Evolutionary conservation across 2,888 invertebrate genomes (phyloP).

Genomic region (Oscheius sp.): DNA sequence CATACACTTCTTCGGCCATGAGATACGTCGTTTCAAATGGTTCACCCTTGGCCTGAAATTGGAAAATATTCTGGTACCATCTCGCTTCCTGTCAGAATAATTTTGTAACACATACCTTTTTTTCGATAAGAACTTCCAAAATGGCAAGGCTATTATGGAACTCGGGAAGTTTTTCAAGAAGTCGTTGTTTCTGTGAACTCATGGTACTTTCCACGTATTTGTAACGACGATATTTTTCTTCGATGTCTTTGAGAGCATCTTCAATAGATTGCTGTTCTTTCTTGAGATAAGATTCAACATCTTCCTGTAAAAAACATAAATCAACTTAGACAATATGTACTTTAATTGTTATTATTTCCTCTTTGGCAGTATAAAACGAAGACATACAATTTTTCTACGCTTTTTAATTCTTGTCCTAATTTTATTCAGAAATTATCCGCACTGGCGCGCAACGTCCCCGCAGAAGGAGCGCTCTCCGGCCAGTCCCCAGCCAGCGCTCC

Average conservation of each 20-base stretch:
- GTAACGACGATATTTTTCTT: conserved; percentile 59
- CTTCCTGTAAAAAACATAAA: conserved; percentile 56
- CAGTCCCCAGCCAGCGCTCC: conserved; percentile 30
- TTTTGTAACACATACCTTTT: conserved; percentile 33
- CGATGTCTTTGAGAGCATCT: conserved; percentile 53
- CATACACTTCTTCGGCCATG: conserved; percentile 61
- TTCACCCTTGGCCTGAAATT: conserved; percentile 75
- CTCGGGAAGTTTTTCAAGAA: conserved; percentile 61
- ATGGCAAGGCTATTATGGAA: conserved; percentile 79
- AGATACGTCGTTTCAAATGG: conserved; percentile 59
- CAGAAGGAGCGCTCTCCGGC: conserved; percentile 23
- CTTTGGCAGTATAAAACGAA: too few species aligned
- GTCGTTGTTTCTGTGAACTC: conserved; percentile 40
- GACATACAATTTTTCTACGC: neutral
- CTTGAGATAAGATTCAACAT: conserved; percentile 53
- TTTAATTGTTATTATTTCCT: too few species aligned
- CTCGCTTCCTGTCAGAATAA: too few species aligned
- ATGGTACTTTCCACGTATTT: conserved; percentile 57
- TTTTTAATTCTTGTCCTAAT: neutral
- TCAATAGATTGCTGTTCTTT: conserved; percentile 49
- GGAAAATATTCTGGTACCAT: conserved; percentile 77
- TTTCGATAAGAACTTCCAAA: conserved; percentile 82
- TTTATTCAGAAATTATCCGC: neutral
- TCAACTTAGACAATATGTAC: too few species aligned
- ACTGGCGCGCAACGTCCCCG: conserved; percentile 29